Evolutionary conservation across 2,888 invertebrate species (phyloP), one percentile per base, ranked within the genome.

Genomic region (Drosophila multiciliata): DNA sequence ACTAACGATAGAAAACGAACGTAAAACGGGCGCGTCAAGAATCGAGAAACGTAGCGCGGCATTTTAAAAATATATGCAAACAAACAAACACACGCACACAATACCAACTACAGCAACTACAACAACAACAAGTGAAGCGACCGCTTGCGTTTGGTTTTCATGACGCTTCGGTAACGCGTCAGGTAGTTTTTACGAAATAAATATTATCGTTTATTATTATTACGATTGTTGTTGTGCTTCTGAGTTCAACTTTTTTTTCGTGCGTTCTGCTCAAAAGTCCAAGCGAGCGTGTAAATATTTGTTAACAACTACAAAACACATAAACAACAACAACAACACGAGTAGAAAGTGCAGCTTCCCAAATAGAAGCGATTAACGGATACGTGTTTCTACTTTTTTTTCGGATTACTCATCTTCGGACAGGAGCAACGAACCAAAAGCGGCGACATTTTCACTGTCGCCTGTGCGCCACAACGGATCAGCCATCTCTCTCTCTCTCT

Each of bases 161-260:
- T 88, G 87, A 87, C 83, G 87, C 81, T 80, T 73, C 83, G 81
- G 68, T n/a, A 40, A 57, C 73, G 80, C 78, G 83, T 75, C 85
- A 88, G 85, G 85, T 85, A 85, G 89, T 88, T 85, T 88, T 66
- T 80, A 66, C 64, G 61, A 64, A 49, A 35, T 23, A 68, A 71
- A 42, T 42, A 57, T 57, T 23, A 42, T 20, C 45, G 45, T 23
- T 45, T 45, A 15, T 45, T 45, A 15, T 45, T 32, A 5, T 52
- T n/a, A 32, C 29, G 17, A 11, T 29, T 55, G 55, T 29, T 57
- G 55, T 66, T 69, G 62, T 60, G 73, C 69, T 68, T 75, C 42
- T 75, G 70, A 45, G 23, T 55, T 71, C 66, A 66, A 57, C 55
- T 69, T 65, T 70, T 73, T 58, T 60, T 60, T 45, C 54, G 40